A percentile compares a stretch with the other conserved stretches of the same genome.
Conservation (phyloP, 2,113 vertebrate genomes). For the Caranx ignobilis region DNA sequence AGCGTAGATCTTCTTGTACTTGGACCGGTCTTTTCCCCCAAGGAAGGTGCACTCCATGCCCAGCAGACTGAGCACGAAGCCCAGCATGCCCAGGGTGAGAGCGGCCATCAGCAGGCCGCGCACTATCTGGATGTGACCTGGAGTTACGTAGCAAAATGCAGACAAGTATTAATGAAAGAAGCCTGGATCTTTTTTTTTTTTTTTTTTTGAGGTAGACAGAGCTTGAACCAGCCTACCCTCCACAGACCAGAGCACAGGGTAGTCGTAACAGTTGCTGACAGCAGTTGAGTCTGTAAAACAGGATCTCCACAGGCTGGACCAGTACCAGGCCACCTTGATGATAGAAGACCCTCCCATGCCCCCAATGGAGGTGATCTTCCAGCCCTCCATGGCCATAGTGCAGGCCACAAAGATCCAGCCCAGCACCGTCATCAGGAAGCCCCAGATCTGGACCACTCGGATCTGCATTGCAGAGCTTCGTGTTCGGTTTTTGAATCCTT, state of each 20-base stretch:
- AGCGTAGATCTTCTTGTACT: constrained; percentile 75
- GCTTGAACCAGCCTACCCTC: constrained; percentile 84
- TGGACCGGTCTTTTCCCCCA: constrained; percentile 80
- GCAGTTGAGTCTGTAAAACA: constrained; percentile 93
- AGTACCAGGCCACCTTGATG: constrained; percentile 92
- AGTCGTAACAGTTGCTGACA: constrained; percentile 93
- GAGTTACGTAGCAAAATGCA: constrained; percentile 9
- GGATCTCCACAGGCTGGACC: constrained; percentile 94
- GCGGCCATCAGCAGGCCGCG: constrained; percentile 81
- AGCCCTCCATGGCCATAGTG: constrained; percentile 95
- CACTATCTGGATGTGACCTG: constrained; percentile 83
- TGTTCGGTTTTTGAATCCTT: not conserved
- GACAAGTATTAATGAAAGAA: not conserved
- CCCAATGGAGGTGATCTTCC: constrained; percentile 92
- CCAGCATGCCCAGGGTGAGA: constrained; percentile 80
- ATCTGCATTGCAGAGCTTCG: constrained; percentile 69
- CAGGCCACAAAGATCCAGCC: constrained; percentile 95
- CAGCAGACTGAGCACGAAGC: constrained; percentile 81
- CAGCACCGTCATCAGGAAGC: constrained; percentile 88
- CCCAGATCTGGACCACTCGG: constrained; percentile 88
- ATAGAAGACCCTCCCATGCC: constrained; percentile 87
- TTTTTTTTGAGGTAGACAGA: not conserved
- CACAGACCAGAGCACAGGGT: constrained; percentile 92
- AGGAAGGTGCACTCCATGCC: constrained; percentile 87
- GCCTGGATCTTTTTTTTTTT: not conserved